Conservation (phyloP, 2,113 vertebrate species). For the Periophthalmus modestus region DNA sequence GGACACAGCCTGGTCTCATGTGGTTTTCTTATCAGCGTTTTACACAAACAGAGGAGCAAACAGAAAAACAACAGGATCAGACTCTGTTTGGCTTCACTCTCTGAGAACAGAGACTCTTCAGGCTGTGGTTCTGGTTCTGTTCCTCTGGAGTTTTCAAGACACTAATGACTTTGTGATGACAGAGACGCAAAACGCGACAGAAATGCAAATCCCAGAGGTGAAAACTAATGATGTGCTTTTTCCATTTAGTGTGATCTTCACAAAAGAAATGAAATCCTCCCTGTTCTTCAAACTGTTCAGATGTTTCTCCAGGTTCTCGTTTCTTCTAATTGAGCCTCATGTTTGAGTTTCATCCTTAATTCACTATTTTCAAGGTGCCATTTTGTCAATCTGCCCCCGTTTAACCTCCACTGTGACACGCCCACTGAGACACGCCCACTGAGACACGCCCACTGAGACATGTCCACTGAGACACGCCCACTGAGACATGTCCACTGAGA, state of each 20-base stretch:
- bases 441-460: no score
- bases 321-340: no score
- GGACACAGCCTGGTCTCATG: neutral
- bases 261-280: no score
- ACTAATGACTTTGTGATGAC: constrained; percentile 1
- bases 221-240: neutral
- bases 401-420: no score
- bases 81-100: neutral
- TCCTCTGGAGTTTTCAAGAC: neutral
- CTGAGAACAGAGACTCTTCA: neutral
- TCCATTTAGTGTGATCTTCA: neutral
- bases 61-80: neutral
- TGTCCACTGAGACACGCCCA: no score
- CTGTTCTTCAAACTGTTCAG: no score
- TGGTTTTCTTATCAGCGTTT: constrained; percentile 4
- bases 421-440: no score
- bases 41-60: neutral
- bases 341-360: no score
- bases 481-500: no score
- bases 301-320: no score
- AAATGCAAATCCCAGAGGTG: neutral
- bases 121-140: neutral
- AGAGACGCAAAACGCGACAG: neutral
- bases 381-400: no score
- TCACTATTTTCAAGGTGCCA: no score